phyloP scores from a whole-genome alignment of 2,797 vertebrate species.

The Alca torda region DNA sequence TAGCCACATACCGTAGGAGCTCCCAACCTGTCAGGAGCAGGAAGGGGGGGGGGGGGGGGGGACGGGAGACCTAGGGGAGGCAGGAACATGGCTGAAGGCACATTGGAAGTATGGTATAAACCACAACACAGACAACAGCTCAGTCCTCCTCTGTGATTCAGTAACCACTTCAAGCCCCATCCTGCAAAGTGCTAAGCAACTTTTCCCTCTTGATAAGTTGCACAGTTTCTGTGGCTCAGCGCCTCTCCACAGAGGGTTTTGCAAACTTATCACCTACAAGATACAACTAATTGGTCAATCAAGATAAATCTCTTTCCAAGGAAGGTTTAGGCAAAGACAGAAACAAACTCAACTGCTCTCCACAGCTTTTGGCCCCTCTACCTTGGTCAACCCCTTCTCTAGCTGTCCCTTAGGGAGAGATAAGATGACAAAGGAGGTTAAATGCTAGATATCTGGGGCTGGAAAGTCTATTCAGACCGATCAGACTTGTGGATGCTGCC shows the following conservation, averaged over 20 bases:
- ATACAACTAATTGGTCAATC: slow-evolving; percentile 8
- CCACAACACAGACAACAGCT: slow-evolving; percentile 5
- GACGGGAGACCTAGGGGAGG: not conserved
- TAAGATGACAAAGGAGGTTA: not conserved
- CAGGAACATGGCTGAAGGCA: slow-evolving; percentile 1
- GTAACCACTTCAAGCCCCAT: slow-evolving; percentile 32
- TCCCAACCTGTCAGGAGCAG: not conserved
- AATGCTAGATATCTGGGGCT: not conserved
- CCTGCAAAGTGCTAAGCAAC: not conserved
- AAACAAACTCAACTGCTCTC: not conserved
- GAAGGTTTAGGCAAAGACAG: not conserved
- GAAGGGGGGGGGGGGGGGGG: not conserved
- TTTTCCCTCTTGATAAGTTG: not conserved
- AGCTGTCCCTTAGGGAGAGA: not conserved
- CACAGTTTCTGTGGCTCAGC: not conserved
- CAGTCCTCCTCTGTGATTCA: not conserved
- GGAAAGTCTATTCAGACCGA: not conserved
- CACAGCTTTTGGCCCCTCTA: not conserved
- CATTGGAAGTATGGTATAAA: not conserved
- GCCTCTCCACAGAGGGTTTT: not conserved
- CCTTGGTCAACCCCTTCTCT: not conserved
- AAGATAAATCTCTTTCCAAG: slow-evolving; percentile 2
- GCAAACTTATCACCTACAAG: not conserved
- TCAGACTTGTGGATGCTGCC: not conserved
- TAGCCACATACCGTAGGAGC: not conserved